A percentile compares a stretch with the other conserved stretches of the same genome.
These are phyloP conservation scores for Caenorhabditis brenneri DNA, from an alignment of 1,140 invertebrate species.

Conservation along the genomic window DNA sequence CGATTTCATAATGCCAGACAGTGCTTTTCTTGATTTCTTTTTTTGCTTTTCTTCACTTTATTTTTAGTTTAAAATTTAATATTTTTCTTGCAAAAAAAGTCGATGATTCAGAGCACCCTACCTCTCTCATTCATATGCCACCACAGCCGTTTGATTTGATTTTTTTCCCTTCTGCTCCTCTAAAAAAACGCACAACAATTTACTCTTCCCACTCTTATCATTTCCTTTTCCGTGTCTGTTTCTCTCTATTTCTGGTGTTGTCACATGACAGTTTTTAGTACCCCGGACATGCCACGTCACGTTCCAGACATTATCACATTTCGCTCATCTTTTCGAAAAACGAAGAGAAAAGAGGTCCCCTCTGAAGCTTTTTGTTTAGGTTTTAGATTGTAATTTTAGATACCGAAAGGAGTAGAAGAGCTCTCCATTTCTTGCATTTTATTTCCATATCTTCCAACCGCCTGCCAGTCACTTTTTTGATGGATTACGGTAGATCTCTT, in stretches of 20 bases:
- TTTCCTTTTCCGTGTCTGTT: not conserved
- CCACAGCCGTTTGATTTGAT: no score
- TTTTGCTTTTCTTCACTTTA: not conserved
- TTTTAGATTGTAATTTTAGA: slow-evolving; percentile 36
- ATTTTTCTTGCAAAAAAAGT: not conserved
- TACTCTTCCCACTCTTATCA: slow-evolving; percentile 13
- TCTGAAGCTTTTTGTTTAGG: not conserved
- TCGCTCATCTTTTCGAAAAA: slow-evolving; percentile 26
- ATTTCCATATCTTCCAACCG: slow-evolving; percentile 3
- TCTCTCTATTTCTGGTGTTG: not conserved
- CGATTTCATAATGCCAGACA: no score
- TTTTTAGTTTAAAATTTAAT: not conserved
- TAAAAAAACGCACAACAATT: slow-evolving; percentile 38
- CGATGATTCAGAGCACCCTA: not conserved
- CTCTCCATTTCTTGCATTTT: not conserved
- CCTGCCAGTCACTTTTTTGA: slow-evolving; percentile 40
- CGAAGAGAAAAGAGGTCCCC: not conserved
- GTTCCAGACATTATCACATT: slow-evolving; percentile 28
- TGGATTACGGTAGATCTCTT: slow-evolving; percentile 18
- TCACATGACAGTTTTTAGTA: slow-evolving; percentile 17
- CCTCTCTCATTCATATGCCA: not conserved
- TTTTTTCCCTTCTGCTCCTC: not conserved
- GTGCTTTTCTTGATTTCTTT: not conserved
- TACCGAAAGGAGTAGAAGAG: slow-evolving; percentile 9
- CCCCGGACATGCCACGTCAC: slow-evolving; percentile 36